Evolutionary conservation across 1,140 invertebrate species (phyloP).

Genomic region (Calycopis cecrops): DNA sequence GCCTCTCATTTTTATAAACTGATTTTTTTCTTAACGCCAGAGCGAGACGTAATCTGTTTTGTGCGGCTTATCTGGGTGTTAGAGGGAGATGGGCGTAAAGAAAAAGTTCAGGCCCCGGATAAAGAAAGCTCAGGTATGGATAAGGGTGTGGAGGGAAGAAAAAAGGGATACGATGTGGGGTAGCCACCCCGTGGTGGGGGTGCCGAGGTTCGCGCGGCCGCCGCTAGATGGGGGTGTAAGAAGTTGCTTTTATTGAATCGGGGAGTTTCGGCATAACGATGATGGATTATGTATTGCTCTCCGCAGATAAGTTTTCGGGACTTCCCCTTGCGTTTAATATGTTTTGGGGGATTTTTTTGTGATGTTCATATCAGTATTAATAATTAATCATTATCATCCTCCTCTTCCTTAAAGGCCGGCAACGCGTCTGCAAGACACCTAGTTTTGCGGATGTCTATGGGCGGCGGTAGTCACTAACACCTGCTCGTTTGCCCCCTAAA

Average conservation of each 20-base stretch:
- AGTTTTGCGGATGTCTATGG: no score
- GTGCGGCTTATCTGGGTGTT: constrained; percentile 18
- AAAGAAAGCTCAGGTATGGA: constrained; percentile 72
- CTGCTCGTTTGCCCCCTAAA: no score
- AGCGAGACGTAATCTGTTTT: constrained; percentile 35
- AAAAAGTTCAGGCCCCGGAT: constrained; percentile 65
- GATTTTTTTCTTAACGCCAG: constrained; percentile 63
- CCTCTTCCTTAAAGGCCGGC: no score
- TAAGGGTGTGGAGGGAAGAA: constrained; percentile 70
- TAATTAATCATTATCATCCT: no score
- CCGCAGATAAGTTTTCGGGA: constrained; percentile 66
- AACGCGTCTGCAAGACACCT: no score
- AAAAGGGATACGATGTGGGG: constrained; percentile 68
- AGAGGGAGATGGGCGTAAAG: constrained; percentile 56
- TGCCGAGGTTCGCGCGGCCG: constrained; percentile 41
- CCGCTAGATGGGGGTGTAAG: constrained; percentile 65
- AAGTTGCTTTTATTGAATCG: constrained; percentile 72
- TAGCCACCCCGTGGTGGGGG: constrained; percentile 45
- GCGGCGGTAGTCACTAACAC: no score
- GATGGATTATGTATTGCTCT: constrained; percentile 68
- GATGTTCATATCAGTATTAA: no score
- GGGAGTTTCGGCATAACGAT: constrained; percentile 70
- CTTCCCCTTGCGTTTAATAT: constrained; percentile 61
- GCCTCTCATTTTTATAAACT: constrained; percentile 64
- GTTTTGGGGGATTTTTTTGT: constrained; percentile 58